Base-by-base conservation (phyloP, 2,888 invertebrate genomes). In the Villa cingulata region DNA sequence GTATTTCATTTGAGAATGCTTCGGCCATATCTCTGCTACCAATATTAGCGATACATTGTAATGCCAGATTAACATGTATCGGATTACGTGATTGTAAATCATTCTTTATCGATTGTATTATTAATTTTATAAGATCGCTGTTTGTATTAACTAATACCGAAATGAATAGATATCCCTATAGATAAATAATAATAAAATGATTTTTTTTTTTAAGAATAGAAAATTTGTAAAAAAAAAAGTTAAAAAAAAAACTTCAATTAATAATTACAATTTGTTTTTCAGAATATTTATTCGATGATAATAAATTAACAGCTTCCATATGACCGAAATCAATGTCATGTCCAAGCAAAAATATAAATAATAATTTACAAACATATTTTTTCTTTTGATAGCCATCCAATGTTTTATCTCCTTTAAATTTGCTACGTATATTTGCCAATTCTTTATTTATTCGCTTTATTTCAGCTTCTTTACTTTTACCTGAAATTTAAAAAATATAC, bases 281-380 rank as follows among this genome's bases (percentile, higher is more conserved):
- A 44, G 98, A 97, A 74, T 99, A 99, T 76, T 98, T 99, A 71
- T 99, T 99, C 52, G 98, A 98, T 55, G 96, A 96, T 50, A 99
- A 80, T 57, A 99, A 76, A 72, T 99, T 99, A 58, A 99, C 98
- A 45, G 98, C 98, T 74, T 99, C 98, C 97, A 98, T 98, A 72
- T 98, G 97, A 54, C 98, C 98, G 72, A 99, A 99, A 74, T 99
- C 98, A 69, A 99, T 98, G 73, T 99, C 98, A 73, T 99, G 97
- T 56, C 98, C 98, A 60, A 99, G 81, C 56, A 99, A 77, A 73
- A 98, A 99, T 70, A 99, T 99, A 74, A 99, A 99, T 56, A 99
- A 74, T 58, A 99, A 76, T 73, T 99, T 99, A 75, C 98, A 99
- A 52, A 99, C 98, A 77, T 99, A 99, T 74, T 99, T 99, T 77